These are phyloP conservation scores for Rana temporaria DNA, from an alignment of 2,113 vertebrate genomes.

Conservation along the genomic window DNA sequence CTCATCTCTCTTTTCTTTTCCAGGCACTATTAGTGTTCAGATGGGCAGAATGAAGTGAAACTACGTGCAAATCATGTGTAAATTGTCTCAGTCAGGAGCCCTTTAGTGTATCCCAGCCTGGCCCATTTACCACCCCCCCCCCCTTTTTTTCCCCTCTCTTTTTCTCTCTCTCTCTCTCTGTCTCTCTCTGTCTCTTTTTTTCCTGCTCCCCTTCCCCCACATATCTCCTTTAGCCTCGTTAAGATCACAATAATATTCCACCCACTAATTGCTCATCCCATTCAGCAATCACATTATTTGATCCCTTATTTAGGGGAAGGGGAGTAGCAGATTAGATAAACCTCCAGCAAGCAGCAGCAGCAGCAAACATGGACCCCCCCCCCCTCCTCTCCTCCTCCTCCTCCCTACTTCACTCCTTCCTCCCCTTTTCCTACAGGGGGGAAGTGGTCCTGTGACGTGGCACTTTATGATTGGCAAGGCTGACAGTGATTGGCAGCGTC, in stretches of 20 bases:
- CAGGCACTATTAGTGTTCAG: slow-evolving; percentile 75
- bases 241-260: slow-evolving; percentile 92
- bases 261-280: slow-evolving; percentile 92
- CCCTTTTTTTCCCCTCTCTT: slow-evolving; percentile 54
- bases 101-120: slow-evolving; percentile 79
- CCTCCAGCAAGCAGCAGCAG: slow-evolving; percentile 84
- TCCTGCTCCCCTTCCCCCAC: slow-evolving; percentile 78
- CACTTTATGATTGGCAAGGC: slow-evolving; percentile 98
- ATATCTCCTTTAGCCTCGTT: slow-evolving; percentile 85
- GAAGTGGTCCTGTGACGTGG: slow-evolving; percentile 97
- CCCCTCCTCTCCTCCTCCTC: neutral
- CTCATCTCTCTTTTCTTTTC: slow-evolving; percentile 77
- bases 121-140: slow-evolving; percentile 84
- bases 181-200: slow-evolving; percentile 73
- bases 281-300: slow-evolving; percentile 88
- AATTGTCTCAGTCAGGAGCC: slow-evolving; percentile 77
- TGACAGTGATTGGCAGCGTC: slow-evolving; percentile 99
- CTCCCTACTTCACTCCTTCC: slow-evolving; percentile 63
- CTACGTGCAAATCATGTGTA: slow-evolving; percentile 79
- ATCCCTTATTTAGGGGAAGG: slow-evolving; percentile 80
- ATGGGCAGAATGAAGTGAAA: slow-evolving; percentile 79
- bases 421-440: slow-evolving; percentile 74
- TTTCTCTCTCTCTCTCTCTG: slow-evolving; percentile 62
- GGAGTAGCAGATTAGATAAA: slow-evolving; percentile 83
- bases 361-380: slow-evolving; percentile 69